Evolutionary conservation across 2,113 vertebrate genomes (phyloP).

Genomic region (Solea senegalensis): DNA sequence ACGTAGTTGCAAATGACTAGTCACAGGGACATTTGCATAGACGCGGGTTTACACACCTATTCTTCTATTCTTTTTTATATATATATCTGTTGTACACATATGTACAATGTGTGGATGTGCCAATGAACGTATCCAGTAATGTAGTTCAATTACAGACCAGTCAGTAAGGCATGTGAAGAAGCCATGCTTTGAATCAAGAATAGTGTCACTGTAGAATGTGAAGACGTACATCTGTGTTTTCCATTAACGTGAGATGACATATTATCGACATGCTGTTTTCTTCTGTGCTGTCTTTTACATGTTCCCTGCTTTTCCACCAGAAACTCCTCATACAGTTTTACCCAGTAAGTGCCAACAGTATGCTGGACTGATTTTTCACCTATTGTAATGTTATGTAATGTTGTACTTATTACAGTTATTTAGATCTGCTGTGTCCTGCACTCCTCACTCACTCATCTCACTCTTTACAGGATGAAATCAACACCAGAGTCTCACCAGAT

Average conservation of each 20-base stretch:
- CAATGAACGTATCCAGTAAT: background rate
- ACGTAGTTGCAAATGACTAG: no score
- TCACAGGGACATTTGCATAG: no score
- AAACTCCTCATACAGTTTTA: conserved; percentile 79
- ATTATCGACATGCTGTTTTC: background rate
- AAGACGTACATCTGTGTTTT: background rate
- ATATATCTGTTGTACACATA: no score
- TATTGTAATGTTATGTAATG: no score
- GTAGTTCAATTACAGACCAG: background rate
- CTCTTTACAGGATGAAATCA: conserved; percentile 68
- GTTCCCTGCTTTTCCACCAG: conserved; percentile 42
- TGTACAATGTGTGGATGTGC: no score
- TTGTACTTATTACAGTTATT: no score
- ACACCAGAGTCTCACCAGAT: conserved; percentile 66
- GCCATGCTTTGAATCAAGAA: no score
- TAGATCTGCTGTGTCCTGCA: no score
- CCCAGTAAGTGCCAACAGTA: conserved; percentile 66
- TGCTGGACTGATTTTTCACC: background rate
- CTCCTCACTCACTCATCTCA: background rate
- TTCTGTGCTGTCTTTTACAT: conserved; percentile 21
- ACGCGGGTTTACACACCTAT: no score
- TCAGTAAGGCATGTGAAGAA: no score
- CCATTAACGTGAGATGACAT: background rate
- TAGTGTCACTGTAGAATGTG: background rate
- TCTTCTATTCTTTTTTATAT: no score